Evolutionary conservation across 2,797 vertebrate genomes (phyloP).

Genomic region (Chelonia mydas): DNA sequence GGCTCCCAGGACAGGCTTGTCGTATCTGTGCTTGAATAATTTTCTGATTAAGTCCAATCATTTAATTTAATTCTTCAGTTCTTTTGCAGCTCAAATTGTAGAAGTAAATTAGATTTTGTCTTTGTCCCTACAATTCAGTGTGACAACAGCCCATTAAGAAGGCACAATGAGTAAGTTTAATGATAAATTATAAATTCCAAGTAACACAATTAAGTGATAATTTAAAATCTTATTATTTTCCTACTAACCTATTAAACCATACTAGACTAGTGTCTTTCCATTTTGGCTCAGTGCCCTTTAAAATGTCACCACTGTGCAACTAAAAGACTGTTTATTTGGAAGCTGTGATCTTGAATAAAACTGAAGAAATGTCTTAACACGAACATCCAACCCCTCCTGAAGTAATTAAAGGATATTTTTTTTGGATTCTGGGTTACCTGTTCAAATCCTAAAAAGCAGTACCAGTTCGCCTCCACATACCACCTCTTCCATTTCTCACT

Average conservation of each 20-base stretch:
- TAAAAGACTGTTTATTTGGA: slow-evolving; percentile 7
- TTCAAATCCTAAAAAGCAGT: neutral
- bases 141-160: slow-evolving; percentile 14
- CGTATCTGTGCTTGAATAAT: neutral
- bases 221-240: slow-evolving; percentile 43
- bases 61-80: slow-evolving; percentile 27
- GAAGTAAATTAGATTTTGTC: slow-evolving; percentile 22
- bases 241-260: slow-evolving; percentile 15
- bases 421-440: neutral
- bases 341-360: neutral
- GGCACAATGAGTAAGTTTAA: slow-evolving; percentile 30
- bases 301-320: neutral
- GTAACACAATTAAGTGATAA: neutral
- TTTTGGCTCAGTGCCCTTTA: neutral
- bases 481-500: neutral
- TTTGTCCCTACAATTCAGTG: neutral
- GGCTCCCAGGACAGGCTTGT: neutral
- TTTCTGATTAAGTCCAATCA: neutral
- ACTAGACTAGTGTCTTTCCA: neutral
- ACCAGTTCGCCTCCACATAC: neutral
- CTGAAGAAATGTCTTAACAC: neutral
- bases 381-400: neutral
- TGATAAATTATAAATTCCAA: slow-evolving; percentile 23
- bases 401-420: neutral
- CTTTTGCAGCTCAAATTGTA: slow-evolving; percentile 20